Evolutionary conservation across 2,113 vertebrate species (phyloP).

Genomic region (cattle (Bos taurus)): ARS-UCD2.0 NC_037349.1:53365001-53365500

Average conservation of each 20-base stretch:
- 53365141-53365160: background rate
- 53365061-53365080: background rate
- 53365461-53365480: accelerated
- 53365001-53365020: background rate
- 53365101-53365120: background rate
- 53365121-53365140: background rate
- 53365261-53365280: background rate
- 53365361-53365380: background rate
- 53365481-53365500: background rate
- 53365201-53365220: background rate
- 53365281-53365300: background rate
- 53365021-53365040: background rate
- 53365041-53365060: no score
- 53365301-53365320: background rate
- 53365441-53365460: accelerated
- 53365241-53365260: background rate
- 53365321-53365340: accelerated
- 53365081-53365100: background rate
- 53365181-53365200: background rate
- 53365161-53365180: background rate
- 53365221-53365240: background rate
- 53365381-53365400: background rate
- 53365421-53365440: background rate
- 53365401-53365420: accelerated
- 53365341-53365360: background rate